These are phyloP conservation scores for Sinopyrophorus schimmeli DNA, from an alignment of 2,888 invertebrate genomes.

Conservation along the genomic window DNA sequence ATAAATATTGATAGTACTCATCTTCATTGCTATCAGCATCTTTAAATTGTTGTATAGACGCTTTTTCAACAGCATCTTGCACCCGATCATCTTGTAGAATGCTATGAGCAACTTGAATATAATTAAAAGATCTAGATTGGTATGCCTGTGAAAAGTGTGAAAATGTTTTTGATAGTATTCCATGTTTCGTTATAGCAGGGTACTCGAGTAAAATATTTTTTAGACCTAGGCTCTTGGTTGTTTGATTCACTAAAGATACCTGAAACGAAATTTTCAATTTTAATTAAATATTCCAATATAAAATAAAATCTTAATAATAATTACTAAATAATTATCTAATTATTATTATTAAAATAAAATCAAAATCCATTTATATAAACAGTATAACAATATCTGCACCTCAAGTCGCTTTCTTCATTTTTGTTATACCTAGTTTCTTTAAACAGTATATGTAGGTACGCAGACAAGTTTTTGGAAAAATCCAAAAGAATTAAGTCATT, in stretches of 20 bases:
- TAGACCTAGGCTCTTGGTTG: constrained; percentile 57
- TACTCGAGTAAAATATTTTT: constrained; percentile 65
- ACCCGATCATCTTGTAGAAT: constrained; percentile 72
- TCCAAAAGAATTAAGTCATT: too few species aligned
- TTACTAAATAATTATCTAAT: too few species aligned
- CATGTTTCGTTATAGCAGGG: constrained; percentile 60
- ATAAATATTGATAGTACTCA: constrained; percentile 59
- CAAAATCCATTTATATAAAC: too few species aligned
- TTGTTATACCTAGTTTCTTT: too few species aligned
- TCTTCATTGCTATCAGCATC: constrained; percentile 51
- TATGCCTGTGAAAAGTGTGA: constrained; percentile 70
- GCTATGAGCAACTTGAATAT: constrained; percentile 65
- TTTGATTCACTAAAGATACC: constrained; percentile 66
- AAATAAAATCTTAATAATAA: background rate
- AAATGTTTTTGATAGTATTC: constrained; percentile 63
- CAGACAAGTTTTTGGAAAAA: too few species aligned
- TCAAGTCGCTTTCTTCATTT: too few species aligned
- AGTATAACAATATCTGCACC: too few species aligned
- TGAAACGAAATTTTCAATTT: too few species aligned
- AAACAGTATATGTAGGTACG: too few species aligned
- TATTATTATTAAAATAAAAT: too few species aligned
- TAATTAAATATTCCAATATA: too few species aligned
- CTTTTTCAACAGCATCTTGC: constrained; percentile 70
- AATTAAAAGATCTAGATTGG: constrained; percentile 67
- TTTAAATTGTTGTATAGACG: constrained; percentile 60